Evolutionary conservation across 1,140 invertebrate genomes (phyloP).

Genomic region (Drosophila sechellia): DNA sequence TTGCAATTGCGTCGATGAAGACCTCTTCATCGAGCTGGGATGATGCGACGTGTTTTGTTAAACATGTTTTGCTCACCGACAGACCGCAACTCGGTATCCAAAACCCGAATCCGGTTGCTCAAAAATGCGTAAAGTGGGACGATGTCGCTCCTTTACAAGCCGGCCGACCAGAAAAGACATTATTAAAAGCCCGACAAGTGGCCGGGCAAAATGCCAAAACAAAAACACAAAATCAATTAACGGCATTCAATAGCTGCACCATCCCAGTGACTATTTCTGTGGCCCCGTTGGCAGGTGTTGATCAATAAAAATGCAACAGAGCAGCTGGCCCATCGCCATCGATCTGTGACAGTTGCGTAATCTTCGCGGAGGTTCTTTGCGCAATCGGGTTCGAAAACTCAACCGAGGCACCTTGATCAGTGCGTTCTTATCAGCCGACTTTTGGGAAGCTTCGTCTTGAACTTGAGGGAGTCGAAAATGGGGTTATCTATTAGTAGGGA

Average conservation of each 20-base stretch:
- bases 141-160: slow-evolving; percentile 75
- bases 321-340: slow-evolving; percentile 41
- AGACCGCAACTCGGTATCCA: slow-evolving; percentile 7
- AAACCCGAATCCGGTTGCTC: slow-evolving; percentile 72
- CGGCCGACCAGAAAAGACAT: slow-evolving; percentile 45
- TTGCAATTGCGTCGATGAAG: slow-evolving; percentile 64
- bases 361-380: slow-evolving; percentile 55
- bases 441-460: slow-evolving; percentile 13
- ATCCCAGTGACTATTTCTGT: slow-evolving; percentile 24
- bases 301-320: slow-evolving; percentile 75
- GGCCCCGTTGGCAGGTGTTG: slow-evolving; percentile 77
- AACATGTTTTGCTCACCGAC: slow-evolving; percentile 64
- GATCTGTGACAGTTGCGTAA: slow-evolving; percentile 50
- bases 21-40: slow-evolving; percentile 42
- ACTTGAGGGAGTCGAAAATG: slow-evolving; percentile 49
- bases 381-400: slow-evolving; percentile 63
- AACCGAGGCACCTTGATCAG: slow-evolving; percentile 58
- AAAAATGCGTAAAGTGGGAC: slow-evolving; percentile 81
- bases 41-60: slow-evolving; percentile 66
- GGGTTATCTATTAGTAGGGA: slow-evolving; percentile 65
- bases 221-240: slow-evolving; percentile 78
- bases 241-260: slow-evolving; percentile 46
- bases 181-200: slow-evolving; percentile 72
- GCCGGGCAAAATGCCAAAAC: slow-evolving; percentile 78
- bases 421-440: slow-evolving; percentile 41